A percentile compares a stretch with the other conserved stretches of the same genome.
Evolutionary conservation across 2,113 vertebrate species (phyloP).

Genomic region (Brachionichthys hirsutus): DNA sequence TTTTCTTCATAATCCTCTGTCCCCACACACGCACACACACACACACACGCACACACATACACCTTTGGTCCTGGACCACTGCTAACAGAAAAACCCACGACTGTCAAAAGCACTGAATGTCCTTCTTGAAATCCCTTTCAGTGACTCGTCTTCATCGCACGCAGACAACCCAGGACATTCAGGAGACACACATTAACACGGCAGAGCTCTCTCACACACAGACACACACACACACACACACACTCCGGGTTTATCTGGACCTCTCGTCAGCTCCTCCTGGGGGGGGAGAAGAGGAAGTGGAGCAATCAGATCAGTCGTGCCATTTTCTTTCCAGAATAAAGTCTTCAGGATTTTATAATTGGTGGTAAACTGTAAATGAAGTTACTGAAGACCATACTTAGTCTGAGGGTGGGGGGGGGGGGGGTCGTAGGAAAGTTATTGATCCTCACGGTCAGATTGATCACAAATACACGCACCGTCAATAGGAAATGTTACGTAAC

Average conservation of each 20-base stretch:
- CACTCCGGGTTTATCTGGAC: conserved; percentile 47
- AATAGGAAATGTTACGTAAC: too few relatives aligned
- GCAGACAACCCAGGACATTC: not conserved
- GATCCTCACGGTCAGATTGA: not conserved
- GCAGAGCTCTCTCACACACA: too few relatives aligned
- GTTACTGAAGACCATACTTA: too few relatives aligned
- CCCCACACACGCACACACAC: too few relatives aligned
- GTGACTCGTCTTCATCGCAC: conserved; percentile 14
- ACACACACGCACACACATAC: too few relatives aligned
- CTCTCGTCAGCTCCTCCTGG: conserved; percentile 50
- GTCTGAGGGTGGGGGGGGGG: too few relatives aligned
- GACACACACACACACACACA: not conserved
- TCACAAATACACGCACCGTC: too few relatives aligned
- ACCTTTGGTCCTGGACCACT: conserved; percentile 2
- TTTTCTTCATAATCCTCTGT: conserved; percentile 29
- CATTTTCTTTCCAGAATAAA: too few relatives aligned
- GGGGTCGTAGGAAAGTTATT: not conserved
- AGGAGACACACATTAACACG: not conserved
- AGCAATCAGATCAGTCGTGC: conserved; percentile 55
- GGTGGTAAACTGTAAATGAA: not conserved
- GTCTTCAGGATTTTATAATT: not conserved
- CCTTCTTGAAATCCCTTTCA: conserved; percentile 24
- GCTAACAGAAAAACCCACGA: conserved; percentile 31
- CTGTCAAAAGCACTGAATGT: conserved; percentile 31
- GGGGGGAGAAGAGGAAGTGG: conserved; percentile 39